phyloP scores from a whole-genome alignment of 1,140 invertebrate species.

The Trachymyrmex cornetzi region DNA sequence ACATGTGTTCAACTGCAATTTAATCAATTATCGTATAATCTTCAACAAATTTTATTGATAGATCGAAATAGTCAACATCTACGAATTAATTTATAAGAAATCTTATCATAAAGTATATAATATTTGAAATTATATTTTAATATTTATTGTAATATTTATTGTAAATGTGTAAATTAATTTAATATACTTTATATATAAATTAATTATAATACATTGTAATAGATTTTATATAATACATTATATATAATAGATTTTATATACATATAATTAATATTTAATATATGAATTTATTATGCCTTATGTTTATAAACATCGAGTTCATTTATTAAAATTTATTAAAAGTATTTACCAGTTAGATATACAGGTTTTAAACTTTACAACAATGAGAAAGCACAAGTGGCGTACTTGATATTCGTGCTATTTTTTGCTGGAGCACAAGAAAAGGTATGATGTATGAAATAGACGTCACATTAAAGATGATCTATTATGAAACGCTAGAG shows the following conservation, averaged over 20 bases:
- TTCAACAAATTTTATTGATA: neutral
- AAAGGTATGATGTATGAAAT: slow-evolving; percentile 49
- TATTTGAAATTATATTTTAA: neutral
- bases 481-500: slow-evolving; percentile 41
- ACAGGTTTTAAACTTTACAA: neutral
- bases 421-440: slow-evolving; percentile 25
- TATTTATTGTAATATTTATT: neutral
- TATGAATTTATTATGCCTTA: neutral
- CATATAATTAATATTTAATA: neutral
- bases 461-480: slow-evolving; percentile 50
- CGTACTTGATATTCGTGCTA: neutral
- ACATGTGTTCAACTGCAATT: neutral
- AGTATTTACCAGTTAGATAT: neutral
- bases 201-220: neutral
- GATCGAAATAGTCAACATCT: neutral
- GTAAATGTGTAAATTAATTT: too few species aligned
- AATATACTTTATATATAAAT: neutral
- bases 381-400: slow-evolving; percentile 1
- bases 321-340: neutral
- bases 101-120: neutral
- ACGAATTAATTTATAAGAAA: neutral
- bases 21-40: neutral
- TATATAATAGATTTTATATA: neutral
- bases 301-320: neutral
- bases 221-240: neutral